Base-by-base conservation (phyloP, 2,888 invertebrate genomes). In the Latheticus oryzae region DNA sequence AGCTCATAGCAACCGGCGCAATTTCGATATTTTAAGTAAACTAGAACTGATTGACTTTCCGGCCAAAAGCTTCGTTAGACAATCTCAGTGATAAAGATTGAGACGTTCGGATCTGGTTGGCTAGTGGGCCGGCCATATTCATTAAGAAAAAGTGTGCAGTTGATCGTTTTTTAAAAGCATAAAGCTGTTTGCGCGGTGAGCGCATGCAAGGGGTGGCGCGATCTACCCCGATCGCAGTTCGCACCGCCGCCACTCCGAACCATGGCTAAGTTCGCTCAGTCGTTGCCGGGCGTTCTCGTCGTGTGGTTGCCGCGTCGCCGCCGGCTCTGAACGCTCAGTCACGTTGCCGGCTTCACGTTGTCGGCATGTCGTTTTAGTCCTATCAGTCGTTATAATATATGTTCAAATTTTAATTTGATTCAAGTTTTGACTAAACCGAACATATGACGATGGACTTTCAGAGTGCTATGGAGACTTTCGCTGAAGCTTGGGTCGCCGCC, bases 401-500 rank as follows among this genome's bases (percentile, higher is more conserved):
- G 42, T 48, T 51, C 52, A 58, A 51, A 59, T 59, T 51, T 60
- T n/a, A n/a, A n/a, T n/a, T n/a, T n/a, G n/a, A n/a, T n/a, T n/a
- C n/a, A n/a, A n/a, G n/a, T n/a, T n/a, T n/a, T n/a, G n/a, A n/a
- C n/a, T n/a, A n/a, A n/a, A n/a, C n/a, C 57, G 47, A 48, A 37
- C 56, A 45, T 62, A 71, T 73, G 73, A 77, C 73, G 71, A 95
- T 96, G 95, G 95, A 95, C 91, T 95, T 95, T 87, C 94, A 95
- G 85, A 95, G 95, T 87, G 95, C 95, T 73, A 95, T 96, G 95
- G 95, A 96, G 85, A 95, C 95, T 71, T 95, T 96, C 80, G 95
- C 95, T 68, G 95, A 96, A 84, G 95, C 95, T 71, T 96, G 95
- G 95, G 94, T 95, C 72, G 95, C 95, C 68, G 95, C 94, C 79